Base-by-base conservation (phyloP, 2,113 vertebrate genomes). In the Solenodon paradoxus region DNA sequence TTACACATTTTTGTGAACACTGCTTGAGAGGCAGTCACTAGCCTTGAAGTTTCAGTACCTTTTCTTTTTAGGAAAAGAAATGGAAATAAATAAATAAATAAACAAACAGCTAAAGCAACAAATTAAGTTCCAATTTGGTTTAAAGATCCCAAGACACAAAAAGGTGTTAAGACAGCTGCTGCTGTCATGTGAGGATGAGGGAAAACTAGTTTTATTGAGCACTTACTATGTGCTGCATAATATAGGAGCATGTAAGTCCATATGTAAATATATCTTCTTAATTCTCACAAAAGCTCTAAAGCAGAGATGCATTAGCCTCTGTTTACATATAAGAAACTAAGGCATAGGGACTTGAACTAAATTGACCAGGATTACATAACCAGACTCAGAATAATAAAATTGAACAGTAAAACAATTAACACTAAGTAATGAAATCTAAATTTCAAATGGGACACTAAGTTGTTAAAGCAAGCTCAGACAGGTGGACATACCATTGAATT, bases 11-110 rank as follows among this genome's bases (percentile, higher is more conserved):
- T 61, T 71, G 5, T 81, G 69, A 71, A 40, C 7, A 35, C 40
- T 75, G 32, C 75, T 51, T 66, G 19, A 71, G 32, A 59, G 71
- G 6, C 7, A 45, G 8, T 47, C 88, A 38, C 30, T 71, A 45
- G 4, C 17, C 40, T 68, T 45, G 32, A 72, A 78, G 28, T 3
- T 35, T 59, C 15, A 40, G 2, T 69, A 24, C 9, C 19, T 51
- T 94, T 15, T 28, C 64, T 78, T 75, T 75, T 57, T 8, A n/a
- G 49, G 35, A 32, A 61, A 63, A 97, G 59, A 95, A 88, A 84
- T 68, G 17, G 93, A 42, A 88, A 88, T n/a, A n/a, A n/a, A n/a
- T n/a, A n/a, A n/a, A n/a, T n/a, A n/a, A n/a, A n/a, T n/a, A n/a
- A n/a, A n/a, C n/a, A n/a, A 77, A 49, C 42, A 89, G 38, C 13